Evolutionary conservation across 2,797 vertebrate genomes (phyloP).

Genomic region (Philypnodon macrostomus): DNA sequence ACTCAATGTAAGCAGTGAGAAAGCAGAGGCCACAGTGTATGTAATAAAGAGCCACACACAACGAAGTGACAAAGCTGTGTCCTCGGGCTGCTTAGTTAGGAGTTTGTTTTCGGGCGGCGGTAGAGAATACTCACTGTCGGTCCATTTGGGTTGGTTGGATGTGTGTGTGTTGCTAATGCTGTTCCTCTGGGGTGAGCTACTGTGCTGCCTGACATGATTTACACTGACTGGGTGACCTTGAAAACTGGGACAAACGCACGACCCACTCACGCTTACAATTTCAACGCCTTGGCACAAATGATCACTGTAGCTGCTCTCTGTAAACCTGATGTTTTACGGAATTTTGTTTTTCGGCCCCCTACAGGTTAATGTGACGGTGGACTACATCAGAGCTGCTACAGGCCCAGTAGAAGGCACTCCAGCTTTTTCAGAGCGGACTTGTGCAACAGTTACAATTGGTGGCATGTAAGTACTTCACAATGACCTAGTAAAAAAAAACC

Average conservation of each 20-base stretch:
- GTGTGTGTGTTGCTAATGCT: constrained; percentile 44
- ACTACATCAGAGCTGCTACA: constrained; percentile 95
- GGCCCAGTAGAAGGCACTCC: constrained; percentile 80
- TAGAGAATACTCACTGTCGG: constrained; percentile 43
- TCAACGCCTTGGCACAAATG: constrained; percentile 27
- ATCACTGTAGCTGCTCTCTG: constrained; percentile 25
- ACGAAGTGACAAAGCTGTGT: constrained; percentile 55
- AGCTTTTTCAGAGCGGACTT: constrained; percentile 92
- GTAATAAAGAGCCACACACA: constrained; percentile 18
- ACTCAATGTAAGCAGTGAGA: neutral
- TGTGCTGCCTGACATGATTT: constrained; percentile 79
- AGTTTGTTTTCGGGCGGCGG: constrained; percentile 49
- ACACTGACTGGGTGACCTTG: constrained; percentile 85
- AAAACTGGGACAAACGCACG: constrained; percentile 65
- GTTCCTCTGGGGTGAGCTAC: constrained; percentile 75
- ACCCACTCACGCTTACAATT: constrained; percentile 6
- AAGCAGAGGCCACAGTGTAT: neutral
- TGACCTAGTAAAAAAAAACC: too few relatives aligned
- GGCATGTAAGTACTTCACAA: constrained; percentile 86
- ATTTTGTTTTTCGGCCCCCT: constrained; percentile 6
- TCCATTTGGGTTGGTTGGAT: constrained; percentile 50
- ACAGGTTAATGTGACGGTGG: constrained; percentile 93
- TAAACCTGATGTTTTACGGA: constrained; percentile 20
- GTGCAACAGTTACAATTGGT: constrained; percentile 93
- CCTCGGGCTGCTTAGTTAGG: constrained; percentile 50